Evolutionary conservation across 2,113 vertebrate species (phyloP).

Genomic region (Pseudopipra pipra): DNA sequence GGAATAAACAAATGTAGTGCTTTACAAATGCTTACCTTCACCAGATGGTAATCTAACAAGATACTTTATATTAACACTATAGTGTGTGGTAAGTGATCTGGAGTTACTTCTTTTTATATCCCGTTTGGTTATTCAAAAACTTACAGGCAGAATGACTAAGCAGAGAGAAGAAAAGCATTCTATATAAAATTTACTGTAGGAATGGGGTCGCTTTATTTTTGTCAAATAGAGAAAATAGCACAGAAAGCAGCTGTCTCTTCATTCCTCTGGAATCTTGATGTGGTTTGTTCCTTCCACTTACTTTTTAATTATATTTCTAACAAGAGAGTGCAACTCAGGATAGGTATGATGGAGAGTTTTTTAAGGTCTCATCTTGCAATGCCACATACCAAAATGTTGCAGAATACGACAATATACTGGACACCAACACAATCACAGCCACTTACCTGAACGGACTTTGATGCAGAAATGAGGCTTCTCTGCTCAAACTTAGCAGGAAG

Average conservation of each 20-base stretch:
- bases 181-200: slow-evolving; percentile 26
- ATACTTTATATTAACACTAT: neutral
- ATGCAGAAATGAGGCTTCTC: neutral
- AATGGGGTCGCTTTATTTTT: neutral
- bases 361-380: neutral
- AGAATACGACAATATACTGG: neutral
- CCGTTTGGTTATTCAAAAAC: slow-evolving; percentile 20
- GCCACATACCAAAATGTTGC: neutral
- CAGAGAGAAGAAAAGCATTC: slow-evolving; percentile 38
- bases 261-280: neutral
- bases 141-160: slow-evolving; percentile 38
- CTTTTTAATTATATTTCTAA: neutral
- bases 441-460: neutral
- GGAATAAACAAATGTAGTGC: neutral
- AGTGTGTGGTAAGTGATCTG: slow-evolving; percentile 23
- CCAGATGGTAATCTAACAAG: neutral
- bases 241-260: slow-evolving; percentile 25
- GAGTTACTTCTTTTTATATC: slow-evolving; percentile 22
- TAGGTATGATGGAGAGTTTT: neutral
- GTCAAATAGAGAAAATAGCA: slow-evolving; percentile 26
- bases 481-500: neutral
- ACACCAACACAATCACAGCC: neutral
- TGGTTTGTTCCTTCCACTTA: neutral
- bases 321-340: neutral
- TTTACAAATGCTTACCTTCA: neutral